Evolutionary conservation across 2,888 invertebrate genomes (phyloP), one percentile per base, ranked within the genome.

Genomic region (Sinopyrophorus schimmeli): DNA sequence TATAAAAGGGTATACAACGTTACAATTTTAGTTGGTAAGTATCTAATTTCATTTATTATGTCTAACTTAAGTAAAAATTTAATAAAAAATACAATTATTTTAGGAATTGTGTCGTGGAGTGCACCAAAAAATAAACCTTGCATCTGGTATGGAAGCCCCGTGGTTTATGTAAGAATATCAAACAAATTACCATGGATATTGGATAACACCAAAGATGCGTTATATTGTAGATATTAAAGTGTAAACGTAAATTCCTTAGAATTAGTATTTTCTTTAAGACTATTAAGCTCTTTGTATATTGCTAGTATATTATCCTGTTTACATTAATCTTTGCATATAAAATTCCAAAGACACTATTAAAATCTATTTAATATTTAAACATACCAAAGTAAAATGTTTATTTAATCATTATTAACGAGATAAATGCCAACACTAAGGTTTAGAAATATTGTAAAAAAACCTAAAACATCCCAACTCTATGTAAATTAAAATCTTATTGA

Each of bases 81-180:
- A 2, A 9, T n/a, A n/a, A 12, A 17, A 16, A 26, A 28, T 6
- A n/a, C n/a, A n/a, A n/a, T 23, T 24, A 7, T 42, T 42, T 5
- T 64, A 81, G 81, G 81, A 46, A 62, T 81, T 7, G 79, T 81
- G 1, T 80, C 81, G 0, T 82, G 81, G 81, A 81, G 81, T n/a
- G 76, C 80, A 32, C 80, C 79, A 37, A 81, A 80, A 62, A 80
- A 79, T 10, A 74, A 77, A 60, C 75, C 75, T 4, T 74, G 73
- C 34, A 75, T 65, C 70, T 21, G 23, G 34, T 27, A 28, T 14
- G 27, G 23, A 27, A 21, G 14, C n/a, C 53, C 72, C 72, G 78
- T 78, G 12, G 74, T 80, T 2, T 79, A 79, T 61, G 79, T 79
- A 2, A 76, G 77, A 62, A 76, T 80, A 16, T 76, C 75, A 57